Conservation (phyloP, 2,797 vertebrate species). For the Coregonus ussuriensis region DNA sequence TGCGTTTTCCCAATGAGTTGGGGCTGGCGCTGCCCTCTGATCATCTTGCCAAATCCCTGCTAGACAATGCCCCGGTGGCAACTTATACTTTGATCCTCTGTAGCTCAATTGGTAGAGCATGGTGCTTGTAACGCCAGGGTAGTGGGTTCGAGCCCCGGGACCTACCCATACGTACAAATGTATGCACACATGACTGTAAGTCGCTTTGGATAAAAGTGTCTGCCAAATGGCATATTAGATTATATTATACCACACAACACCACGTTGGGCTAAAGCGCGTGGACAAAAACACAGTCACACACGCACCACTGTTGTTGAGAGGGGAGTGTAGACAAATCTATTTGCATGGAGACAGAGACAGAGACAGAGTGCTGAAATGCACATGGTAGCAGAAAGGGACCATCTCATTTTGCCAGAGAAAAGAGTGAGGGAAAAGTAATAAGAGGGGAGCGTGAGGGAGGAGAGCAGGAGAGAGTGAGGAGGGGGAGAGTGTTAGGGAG, state of each 20-base stretch:
- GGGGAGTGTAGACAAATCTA: constrained; percentile 37
- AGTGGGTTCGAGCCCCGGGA: too few relatives aligned
- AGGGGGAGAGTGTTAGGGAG: too few relatives aligned
- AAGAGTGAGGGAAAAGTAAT: too few relatives aligned
- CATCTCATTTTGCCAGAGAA: constrained; percentile 61
- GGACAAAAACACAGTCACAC: constrained; percentile 18
- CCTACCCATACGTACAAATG: too few relatives aligned
- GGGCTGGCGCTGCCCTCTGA: not conserved
- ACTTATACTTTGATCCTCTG: not conserved
- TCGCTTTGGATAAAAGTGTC: too few relatives aligned
- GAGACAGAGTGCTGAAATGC: constrained; percentile 50
- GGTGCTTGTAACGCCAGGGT: too few relatives aligned
- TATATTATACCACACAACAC: not conserved
- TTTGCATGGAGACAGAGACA: constrained; percentile 39
- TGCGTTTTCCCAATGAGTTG: constrained; percentile 28
- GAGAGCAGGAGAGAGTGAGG: not conserved
- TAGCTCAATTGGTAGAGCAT: too few relatives aligned
- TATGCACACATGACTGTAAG: too few relatives aligned
- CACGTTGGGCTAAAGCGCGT: not conserved
- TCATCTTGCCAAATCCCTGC: too few relatives aligned
- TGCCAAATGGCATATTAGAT: too few relatives aligned
- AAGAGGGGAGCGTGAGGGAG: too few relatives aligned
- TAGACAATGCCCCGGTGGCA: not conserved
- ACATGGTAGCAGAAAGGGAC: constrained; percentile 58
- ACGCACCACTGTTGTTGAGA: constrained; percentile 53